Conservation (phyloP, 2,113 vertebrate genomes). For the Herpailurus yagouaroundi region DNA sequence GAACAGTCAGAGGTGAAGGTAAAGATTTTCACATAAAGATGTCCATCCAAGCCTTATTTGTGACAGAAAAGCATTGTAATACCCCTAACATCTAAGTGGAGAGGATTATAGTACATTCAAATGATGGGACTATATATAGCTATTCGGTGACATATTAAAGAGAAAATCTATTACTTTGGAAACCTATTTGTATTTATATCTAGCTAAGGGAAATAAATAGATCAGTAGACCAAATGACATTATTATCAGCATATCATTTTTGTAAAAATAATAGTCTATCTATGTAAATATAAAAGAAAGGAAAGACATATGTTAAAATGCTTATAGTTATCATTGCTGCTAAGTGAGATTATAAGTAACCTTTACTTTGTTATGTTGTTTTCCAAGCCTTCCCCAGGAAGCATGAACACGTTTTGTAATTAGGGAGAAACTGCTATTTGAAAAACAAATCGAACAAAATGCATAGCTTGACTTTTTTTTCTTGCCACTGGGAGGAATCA, state of each 20-base stretch:
- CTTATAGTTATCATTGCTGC: background rate
- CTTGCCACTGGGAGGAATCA: background rate
- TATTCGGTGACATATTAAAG: background rate
- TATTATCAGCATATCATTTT: background rate
- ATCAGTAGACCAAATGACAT: background rate
- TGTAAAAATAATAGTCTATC: background rate
- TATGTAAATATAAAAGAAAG: background rate
- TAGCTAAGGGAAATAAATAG: constrained; percentile 23
- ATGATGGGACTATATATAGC: background rate
- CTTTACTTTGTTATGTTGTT: background rate
- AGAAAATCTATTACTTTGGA: background rate
- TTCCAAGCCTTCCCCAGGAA: constrained; percentile 15
- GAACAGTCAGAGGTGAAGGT: background rate
- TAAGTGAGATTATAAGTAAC: background rate
- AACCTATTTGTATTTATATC: background rate
- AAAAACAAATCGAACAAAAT: constrained; percentile 49
- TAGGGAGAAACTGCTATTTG: constrained; percentile 32
- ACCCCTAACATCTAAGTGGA: background rate
- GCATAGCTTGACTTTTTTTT: constrained; percentile 33
- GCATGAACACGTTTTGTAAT: background rate
- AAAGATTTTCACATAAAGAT: constrained; percentile 2
- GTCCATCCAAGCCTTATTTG: background rate
- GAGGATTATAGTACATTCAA: background rate
- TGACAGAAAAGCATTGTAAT: background rate
- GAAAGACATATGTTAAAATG: background rate